Evolutionary conservation across 2,797 vertebrate species (phyloP).

Genomic region (Limosa lapponica): DNA sequence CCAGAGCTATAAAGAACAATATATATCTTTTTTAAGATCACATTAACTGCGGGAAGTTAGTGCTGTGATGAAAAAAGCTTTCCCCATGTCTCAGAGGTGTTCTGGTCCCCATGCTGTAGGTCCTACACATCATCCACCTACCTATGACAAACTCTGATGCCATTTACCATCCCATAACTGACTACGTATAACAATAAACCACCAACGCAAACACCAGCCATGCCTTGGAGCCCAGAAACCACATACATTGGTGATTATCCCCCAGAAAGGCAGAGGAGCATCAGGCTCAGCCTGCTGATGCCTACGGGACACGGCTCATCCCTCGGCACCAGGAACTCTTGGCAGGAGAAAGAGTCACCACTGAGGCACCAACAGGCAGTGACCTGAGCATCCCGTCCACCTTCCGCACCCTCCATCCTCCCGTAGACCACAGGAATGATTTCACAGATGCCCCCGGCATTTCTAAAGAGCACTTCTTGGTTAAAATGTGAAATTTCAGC

Average conservation of each 20-base stretch:
- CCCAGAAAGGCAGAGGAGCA: accelerated
- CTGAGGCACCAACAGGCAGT: accelerated
- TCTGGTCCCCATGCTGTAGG: accelerated
- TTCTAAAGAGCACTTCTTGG: neutral
- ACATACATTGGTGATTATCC: accelerated
- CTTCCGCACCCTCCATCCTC: neutral
- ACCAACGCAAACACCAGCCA: accelerated
- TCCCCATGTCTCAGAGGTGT: accelerated
- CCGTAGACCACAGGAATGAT: neutral
- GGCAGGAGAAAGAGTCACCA: neutral
- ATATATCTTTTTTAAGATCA: too few relatives aligned
- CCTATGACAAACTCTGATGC: accelerated
- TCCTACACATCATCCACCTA: accelerated
- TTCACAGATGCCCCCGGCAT: neutral
- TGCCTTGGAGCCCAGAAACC: accelerated
- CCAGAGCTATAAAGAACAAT: neutral
- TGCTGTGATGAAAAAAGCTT: neutral
- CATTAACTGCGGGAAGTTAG: accelerated
- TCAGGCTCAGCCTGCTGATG: accelerated
- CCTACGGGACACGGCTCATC: accelerated
- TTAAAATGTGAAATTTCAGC: neutral
- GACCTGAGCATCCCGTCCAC: neutral
- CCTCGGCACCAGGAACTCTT: accelerated
- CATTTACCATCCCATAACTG: accelerated
- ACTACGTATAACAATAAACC: accelerated